Base-by-base conservation (phyloP, 2,888 invertebrate species). In the Empis stercorea region DNA sequence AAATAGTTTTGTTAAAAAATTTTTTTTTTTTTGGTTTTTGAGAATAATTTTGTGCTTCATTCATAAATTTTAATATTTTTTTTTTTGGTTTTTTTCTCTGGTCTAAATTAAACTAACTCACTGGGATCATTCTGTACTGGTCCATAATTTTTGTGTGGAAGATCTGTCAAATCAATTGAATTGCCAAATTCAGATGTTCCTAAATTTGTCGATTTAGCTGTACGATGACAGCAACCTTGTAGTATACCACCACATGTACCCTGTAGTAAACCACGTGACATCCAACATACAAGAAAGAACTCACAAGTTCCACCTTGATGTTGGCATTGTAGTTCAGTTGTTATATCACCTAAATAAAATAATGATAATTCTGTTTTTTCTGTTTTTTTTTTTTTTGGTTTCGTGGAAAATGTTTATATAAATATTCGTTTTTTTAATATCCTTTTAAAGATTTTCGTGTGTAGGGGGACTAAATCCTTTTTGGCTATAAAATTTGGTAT, bases 221-320 rank as follows among this genome's bases (percentile, higher is more conserved):
- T 76, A 68, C 86, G 81, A 65, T 85, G 84, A 70, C 91, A 92
- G 76, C 91, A 92, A 55, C 88, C 88, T 64, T 81, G 84, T 57
- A 91, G 75, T 55, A 91, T 73, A 53, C 84, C 81, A 56, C 82
- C 81, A 68, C 91, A 92, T 54, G 86, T 79, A 55, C 87, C 87
- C 61, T 89, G 88, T 62, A 91, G 74, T 49, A 88, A 75, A 50
- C 91, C 91, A 57, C 88, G 87, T 51, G 84, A 79, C 77, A 91
- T 80, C 91, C 91, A 92, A 72, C 91, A 92, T 70, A 84, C 80
- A 62, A 91, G 76, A 75, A 91, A 89, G 74, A 91, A 89, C 70
- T 91, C 89, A 69, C 92, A 92, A 54, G 81, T 83, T 47, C 86
- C 82, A 50, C 84, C 87, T 42, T 69, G 67, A 55, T 69, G 65